Evolutionary conservation across 37 sponge, comb jelly and placozoan genomes (phyloP).

Genomic region (Dysidea cf. avara): DNA sequence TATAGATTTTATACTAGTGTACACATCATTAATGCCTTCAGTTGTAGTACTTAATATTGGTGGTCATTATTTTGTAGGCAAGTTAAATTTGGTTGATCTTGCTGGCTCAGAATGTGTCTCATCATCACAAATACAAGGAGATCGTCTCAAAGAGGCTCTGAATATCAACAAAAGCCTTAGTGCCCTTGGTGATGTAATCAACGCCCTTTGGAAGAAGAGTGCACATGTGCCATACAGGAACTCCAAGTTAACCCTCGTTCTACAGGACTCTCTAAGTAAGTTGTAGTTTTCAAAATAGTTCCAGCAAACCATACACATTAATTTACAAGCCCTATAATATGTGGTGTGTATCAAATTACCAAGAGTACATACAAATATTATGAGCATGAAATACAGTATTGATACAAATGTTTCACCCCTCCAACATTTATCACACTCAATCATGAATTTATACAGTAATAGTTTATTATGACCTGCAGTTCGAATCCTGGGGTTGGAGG

Average conservation of each 20-base stretch:
- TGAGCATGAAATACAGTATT: too few species aligned
- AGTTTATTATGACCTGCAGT: too few species aligned
- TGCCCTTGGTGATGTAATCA: constrained; percentile 72
- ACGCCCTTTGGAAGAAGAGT: constrained; percentile 35
- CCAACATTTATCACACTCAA: too few species aligned
- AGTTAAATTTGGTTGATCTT: constrained; percentile 62
- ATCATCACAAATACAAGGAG: constrained; percentile 64
- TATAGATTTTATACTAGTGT: background rate
- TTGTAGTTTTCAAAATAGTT: background rate
- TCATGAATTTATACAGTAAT: too few species aligned
- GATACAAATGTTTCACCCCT: too few species aligned
- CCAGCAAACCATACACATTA: background rate
- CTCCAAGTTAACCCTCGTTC: constrained; percentile 67
- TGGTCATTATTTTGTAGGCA: constrained; percentile 17
- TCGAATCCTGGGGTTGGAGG: too few species aligned
- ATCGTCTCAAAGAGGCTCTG: constrained; percentile 69
- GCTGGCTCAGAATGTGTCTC: constrained; percentile 72
- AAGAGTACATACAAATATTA: too few species aligned
- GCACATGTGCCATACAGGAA: constrained; percentile 73
- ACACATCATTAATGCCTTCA: too few species aligned
- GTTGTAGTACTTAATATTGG: too few species aligned
- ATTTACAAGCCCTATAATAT: background rate
- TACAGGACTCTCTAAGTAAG: constrained; percentile 73
- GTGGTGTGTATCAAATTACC: background rate
- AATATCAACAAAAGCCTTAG: constrained; percentile 80